A percentile compares a stretch with the other conserved stretches of the same genome.
These are phyloP conservation scores for Chlamydotis undulata DNA, from an alignment of 2,113 vertebrate species.

Conservation along the genomic window DNA sequence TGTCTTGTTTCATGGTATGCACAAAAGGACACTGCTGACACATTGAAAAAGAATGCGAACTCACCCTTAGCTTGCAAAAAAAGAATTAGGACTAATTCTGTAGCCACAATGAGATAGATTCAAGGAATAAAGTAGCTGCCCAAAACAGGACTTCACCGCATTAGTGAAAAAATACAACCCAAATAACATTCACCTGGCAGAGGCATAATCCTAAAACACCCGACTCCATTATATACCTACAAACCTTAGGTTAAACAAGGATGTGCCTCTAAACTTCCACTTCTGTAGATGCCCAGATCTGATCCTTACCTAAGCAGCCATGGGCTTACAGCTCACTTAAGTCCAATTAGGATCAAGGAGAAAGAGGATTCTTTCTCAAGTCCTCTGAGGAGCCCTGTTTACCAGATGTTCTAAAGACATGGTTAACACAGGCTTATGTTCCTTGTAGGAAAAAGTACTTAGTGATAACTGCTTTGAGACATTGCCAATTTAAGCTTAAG, in stretches of 20 bases:
- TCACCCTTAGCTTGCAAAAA: background rate
- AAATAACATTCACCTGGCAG: background rate
- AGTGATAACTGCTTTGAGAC: slow-evolving; percentile 8
- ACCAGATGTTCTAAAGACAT: background rate
- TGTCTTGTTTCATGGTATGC: background rate
- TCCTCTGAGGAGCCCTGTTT: background rate
- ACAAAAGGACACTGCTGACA: background rate
- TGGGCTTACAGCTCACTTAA: slow-evolving; percentile 35
- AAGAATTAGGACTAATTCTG: background rate
- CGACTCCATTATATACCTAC: slow-evolving; percentile 27
- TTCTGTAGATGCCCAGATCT: background rate
- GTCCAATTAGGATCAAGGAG: slow-evolving; percentile 29
- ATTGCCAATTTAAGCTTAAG: slow-evolving; percentile 1
- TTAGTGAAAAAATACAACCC: background rate
- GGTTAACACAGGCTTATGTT: slow-evolving; percentile 4
- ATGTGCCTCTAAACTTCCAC: slow-evolving; percentile 13
- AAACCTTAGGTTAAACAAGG: slow-evolving; percentile 28
- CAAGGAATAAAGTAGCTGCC: background rate
- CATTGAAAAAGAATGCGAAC: background rate
- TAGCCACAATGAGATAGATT: background rate
- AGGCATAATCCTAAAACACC: slow-evolving; percentile 1
- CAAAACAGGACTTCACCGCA: background rate
- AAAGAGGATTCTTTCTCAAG: slow-evolving; percentile 40
- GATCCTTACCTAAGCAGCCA: slow-evolving; percentile 23
- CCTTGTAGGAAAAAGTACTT: background rate